Evolutionary conservation across 1,140 invertebrate species (phyloP).

Genomic region (Megalonaias nervosa): DNA sequence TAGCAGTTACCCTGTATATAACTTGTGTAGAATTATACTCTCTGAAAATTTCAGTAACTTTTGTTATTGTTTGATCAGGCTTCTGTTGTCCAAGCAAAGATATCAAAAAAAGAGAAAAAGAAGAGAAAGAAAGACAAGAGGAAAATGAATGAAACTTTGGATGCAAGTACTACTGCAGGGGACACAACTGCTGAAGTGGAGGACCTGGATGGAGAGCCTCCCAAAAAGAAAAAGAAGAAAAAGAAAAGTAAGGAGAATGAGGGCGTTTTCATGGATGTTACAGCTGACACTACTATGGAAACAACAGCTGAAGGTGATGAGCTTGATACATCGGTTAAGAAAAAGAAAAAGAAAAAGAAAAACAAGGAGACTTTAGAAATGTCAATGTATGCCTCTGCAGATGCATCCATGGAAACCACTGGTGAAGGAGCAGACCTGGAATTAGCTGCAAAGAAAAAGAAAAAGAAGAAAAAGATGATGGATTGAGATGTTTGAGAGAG

Average conservation of each 20-base stretch:
- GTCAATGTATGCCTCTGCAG: conserved; percentile 17
- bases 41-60: conserved; percentile 3
- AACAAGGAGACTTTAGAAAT: background rate
- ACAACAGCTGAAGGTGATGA: background rate
- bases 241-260: conserved; percentile 26
- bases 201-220: conserved; percentile 27
- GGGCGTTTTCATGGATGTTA: background rate
- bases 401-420: conserved; percentile 50
- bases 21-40: background rate
- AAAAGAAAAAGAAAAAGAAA: conserved; percentile 49
- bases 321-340: conserved; percentile 45
- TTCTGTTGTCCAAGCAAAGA: conserved; percentile 53
- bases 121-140: conserved; percentile 45
- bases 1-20: background rate
- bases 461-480: conserved; percentile 48
- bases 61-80: conserved; percentile 54
- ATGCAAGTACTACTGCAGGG: conserved; percentile 19
- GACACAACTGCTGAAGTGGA: conserved; percentile 48
- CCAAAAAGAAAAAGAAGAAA: conserved; percentile 52
- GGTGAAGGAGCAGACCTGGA: conserved; percentile 41
- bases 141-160: conserved; percentile 2
- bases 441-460: conserved; percentile 28
- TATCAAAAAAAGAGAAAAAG: conserved; percentile 64
- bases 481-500: too few relatives aligned
- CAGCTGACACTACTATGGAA: background rate